phyloP scores from a whole-genome alignment of 2,797 vertebrate genomes.

The Sebastes vulpes region DNA sequence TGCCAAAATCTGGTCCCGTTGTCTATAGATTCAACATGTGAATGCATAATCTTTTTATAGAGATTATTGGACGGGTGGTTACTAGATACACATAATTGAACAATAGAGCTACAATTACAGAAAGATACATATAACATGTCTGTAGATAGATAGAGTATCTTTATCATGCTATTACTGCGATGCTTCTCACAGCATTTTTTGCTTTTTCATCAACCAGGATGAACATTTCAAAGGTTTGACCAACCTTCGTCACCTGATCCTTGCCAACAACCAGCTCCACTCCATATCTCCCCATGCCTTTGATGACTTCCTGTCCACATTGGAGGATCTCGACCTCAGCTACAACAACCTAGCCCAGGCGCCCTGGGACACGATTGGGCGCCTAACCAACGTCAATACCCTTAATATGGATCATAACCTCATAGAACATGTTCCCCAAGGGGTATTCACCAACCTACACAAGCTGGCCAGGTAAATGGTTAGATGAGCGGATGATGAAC shows the following conservation, averaged over 20 bases:
- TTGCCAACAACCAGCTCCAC: constrained; percentile 91
- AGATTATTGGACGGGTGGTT: not conserved
- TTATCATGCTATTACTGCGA: not conserved
- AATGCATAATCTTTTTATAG: too few relatives aligned
- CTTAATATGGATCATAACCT: constrained; percentile 93
- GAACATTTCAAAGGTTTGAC: constrained; percentile 91
- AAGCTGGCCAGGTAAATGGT: constrained; percentile 85
- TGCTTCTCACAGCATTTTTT: not conserved
- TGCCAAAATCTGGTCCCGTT: too few relatives aligned
- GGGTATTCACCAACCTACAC: constrained; percentile 92
- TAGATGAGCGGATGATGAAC: not conserved
- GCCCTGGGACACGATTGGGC: constrained; percentile 90
- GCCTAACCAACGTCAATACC: constrained; percentile 90
- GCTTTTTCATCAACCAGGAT: constrained; percentile 68
- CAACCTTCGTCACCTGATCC: constrained; percentile 91
- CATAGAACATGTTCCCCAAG: constrained; percentile 90
- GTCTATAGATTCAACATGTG: too few relatives aligned
- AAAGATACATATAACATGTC: not conserved
- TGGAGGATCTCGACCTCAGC: constrained; percentile 92
- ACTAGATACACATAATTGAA: not conserved
- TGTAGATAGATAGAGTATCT: not conserved
- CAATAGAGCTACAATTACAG: not conserved
- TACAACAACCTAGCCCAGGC: constrained; percentile 90
- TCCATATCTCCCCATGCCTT: constrained; percentile 88
- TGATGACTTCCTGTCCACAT: constrained; percentile 89